Base-by-base conservation (phyloP, 2,113 vertebrate species). In the Origma solitaria region DNA sequence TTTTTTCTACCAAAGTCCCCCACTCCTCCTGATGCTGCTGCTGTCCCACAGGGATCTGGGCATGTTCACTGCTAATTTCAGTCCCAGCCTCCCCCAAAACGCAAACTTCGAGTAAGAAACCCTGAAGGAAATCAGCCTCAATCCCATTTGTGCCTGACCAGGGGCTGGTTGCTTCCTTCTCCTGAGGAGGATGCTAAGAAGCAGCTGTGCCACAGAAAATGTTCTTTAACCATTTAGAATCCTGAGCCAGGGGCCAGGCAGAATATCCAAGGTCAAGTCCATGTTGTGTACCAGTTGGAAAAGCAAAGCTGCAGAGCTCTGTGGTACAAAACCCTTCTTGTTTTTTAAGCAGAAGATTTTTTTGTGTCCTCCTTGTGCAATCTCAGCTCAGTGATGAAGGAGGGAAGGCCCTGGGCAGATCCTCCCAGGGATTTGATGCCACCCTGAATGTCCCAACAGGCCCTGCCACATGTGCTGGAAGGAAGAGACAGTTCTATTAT, bases 381-480 rank as follows among this genome's bases (percentile, higher is more conserved):
- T 0, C 6, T 37, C 81, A 86, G 53, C 42, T 8, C n/a, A 6
- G 76, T 51, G 91, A 25, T 18, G 71, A 18, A 30, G 4, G 15
- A 80, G 66, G 27, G 61, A 14, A 64, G 82, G 82, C 73, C 58
- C 86, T 12, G 64, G 75, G 78, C 75, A 81, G 27, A 12, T 10
- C 79, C 8, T 2, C 45, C 31, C 2, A 0, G 0, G 24, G 10
- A 2, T 47, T 13, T 28, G 37, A 2, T 53, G 81, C 66, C 92
- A 40, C 72, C 5, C 16, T 23, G 11, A 27, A 81, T 13, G 18
- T 27, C 9, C 54, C 5, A 23, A 15, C 31, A 31, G 35, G 72
- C 73, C 23, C 50, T 66, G 77, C 72, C 31, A 4, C 0, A 1
- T 0, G 9, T 27, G 60, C 2, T 25, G 62, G 51, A 31, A 83